Percentiles rank a stretch among this genome's conserved stretches.
Conservation (phyloP, 2,888 invertebrate species). For the Temnothorax unifasciatus region DNA sequence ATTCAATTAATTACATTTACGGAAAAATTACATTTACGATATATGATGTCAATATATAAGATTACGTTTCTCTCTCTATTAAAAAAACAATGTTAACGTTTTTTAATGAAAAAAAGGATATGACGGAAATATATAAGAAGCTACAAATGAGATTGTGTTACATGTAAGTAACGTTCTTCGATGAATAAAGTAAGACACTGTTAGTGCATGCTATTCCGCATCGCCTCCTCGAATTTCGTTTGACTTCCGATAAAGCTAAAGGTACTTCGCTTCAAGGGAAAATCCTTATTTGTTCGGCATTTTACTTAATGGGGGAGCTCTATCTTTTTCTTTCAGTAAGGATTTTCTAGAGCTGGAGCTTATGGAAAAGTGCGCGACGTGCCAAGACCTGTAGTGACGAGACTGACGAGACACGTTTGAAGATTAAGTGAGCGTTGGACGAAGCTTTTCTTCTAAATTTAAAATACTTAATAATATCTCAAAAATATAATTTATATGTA, state of each 20-base stretch:
- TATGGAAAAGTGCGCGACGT: conserved; percentile 63
- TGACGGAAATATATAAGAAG: not conserved
- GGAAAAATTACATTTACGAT: conserved; percentile 12
- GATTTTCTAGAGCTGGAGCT: conserved; percentile 68
- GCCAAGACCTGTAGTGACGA: conserved; percentile 57
- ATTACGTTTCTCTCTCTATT: not conserved
- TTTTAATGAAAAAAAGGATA: conserved; percentile 14
- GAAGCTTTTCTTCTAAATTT: conserved; percentile 18
- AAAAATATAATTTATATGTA: conserved; percentile 17
- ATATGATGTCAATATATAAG: not conserved
- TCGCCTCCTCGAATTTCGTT: conserved; percentile 71
- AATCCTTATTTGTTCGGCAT: conserved; percentile 77
- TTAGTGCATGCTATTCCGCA: conserved; percentile 62
- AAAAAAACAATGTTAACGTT: not conserved
- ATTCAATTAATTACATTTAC: conserved; percentile 2
- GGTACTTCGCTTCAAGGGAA: conserved; percentile 61
- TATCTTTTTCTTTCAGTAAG: conserved; percentile 70
- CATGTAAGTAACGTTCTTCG: conserved; percentile 51
- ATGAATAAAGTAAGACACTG: conserved; percentile 61
- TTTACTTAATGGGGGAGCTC: conserved; percentile 76
- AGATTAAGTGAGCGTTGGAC: conserved; percentile 58
- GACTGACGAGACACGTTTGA: conserved; percentile 64
- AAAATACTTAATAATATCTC: conserved; percentile 32
- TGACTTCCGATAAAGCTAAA: conserved; percentile 66
- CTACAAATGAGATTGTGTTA: conserved; percentile 28